Conservation (phyloP, 1,140 invertebrate genomes). For the Zophobas atratus region DNA sequence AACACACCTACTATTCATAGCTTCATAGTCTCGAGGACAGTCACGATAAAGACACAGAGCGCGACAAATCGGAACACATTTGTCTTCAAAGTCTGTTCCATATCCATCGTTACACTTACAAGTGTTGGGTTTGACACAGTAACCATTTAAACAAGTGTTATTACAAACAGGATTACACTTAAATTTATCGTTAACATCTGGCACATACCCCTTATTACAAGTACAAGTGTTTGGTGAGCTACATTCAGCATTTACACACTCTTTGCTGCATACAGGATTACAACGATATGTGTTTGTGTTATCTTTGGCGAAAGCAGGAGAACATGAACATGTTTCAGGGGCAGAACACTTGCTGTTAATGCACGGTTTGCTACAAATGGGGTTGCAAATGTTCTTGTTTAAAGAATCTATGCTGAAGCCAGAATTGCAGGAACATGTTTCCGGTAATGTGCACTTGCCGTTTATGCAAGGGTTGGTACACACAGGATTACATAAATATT, state of each 20-base stretch:
- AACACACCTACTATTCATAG: neutral
- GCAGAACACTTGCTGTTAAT: constrained; percentile 64
- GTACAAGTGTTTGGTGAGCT: constrained; percentile 55
- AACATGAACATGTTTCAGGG: constrained; percentile 64
- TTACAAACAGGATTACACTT: constrained; percentile 20
- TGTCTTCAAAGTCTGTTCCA: constrained; percentile 54
- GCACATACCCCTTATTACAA: constrained; percentile 60
- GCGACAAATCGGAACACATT: neutral
- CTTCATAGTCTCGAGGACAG: neutral
- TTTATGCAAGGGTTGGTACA: constrained; percentile 59
- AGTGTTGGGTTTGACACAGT: constrained; percentile 10
- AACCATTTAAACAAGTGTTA: constrained; percentile 20
- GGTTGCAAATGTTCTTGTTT: constrained; percentile 64
- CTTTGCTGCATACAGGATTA: no score
- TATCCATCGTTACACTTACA: constrained; percentile 51
- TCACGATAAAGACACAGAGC: neutral
- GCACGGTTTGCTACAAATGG: constrained; percentile 69
- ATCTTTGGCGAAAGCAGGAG: constrained; percentile 57
- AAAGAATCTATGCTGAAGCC: constrained; percentile 59
- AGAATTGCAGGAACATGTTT: constrained; percentile 61
- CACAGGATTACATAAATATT: constrained; percentile 68
- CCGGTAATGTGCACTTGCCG: constrained; percentile 60
- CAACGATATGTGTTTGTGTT: no score
- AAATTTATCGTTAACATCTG: neutral
- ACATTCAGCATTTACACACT: constrained; percentile 58